Evolutionary conservation across 2,888 invertebrate genomes (phyloP).

Genomic region (Leucophenga maculata): DNA sequence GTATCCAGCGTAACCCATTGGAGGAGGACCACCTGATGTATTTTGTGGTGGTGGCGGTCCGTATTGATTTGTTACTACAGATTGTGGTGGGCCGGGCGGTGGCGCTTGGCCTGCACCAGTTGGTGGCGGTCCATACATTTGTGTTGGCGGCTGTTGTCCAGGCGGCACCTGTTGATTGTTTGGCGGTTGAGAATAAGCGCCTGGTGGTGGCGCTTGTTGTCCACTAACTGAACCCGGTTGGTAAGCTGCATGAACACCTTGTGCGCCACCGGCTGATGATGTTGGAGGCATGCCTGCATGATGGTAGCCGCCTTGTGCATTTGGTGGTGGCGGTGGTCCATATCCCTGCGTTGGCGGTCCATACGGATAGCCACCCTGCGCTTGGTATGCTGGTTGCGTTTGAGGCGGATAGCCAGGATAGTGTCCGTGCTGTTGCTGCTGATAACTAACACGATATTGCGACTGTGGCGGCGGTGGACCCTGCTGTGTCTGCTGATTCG

Average conservation of each 20-base stretch:
- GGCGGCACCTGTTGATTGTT: conserved; percentile 64
- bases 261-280: conserved; percentile 68
- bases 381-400: conserved; percentile 74
- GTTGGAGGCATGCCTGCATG: conserved; percentile 73
- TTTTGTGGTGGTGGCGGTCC: conserved; percentile 63
- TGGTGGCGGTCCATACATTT: conserved; percentile 70
- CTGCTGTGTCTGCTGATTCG: conserved; percentile 75
- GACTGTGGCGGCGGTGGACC: conserved; percentile 76
- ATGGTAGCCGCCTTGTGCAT: conserved; percentile 74
- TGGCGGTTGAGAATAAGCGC: conserved; percentile 73
- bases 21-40: conserved; percentile 58
- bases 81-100: conserved; percentile 68
- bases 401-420: conserved; percentile 75
- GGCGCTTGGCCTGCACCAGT: conserved; percentile 72
- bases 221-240: conserved; percentile 72
- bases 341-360: conserved; percentile 74
- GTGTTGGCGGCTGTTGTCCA: conserved; percentile 68
- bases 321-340: conserved; percentile 74
- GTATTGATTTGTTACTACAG: conserved; percentile 51
- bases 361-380: conserved; percentile 76
- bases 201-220: conserved; percentile 72
- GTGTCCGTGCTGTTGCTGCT: conserved; percentile 74
- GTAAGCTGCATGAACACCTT: conserved; percentile 71
- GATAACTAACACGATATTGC: conserved; percentile 75
- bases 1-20: conserved; percentile 61